phyloP scores from a whole-genome alignment of 2,888 invertebrate species.

The Esperia sulphurella region DNA sequence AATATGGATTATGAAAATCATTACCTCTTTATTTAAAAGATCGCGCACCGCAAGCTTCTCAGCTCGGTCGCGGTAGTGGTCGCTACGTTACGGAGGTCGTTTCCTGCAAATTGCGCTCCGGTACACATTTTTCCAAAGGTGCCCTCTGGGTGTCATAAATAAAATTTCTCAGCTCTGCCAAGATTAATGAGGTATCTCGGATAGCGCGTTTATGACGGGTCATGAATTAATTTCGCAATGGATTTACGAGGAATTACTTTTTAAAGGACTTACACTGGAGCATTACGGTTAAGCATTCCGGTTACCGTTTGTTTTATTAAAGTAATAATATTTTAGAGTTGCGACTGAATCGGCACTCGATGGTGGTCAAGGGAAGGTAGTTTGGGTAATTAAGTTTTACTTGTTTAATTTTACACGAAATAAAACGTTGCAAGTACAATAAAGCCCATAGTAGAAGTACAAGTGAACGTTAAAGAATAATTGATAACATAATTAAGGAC shows the following conservation, averaged over 20 bases:
- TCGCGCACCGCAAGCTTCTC: slow-evolving; percentile 12
- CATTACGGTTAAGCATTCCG: background rate
- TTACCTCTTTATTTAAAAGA: slow-evolving; percentile 20
- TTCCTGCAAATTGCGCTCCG: slow-evolving; percentile 26
- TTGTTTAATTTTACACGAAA: no score
- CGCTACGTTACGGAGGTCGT: background rate
- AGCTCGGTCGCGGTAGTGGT: background rate
- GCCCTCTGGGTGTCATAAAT: slow-evolving; percentile 37
- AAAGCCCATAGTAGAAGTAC: background rate
- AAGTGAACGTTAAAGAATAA: background rate
- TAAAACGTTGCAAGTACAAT: no score
- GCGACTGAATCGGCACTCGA: no score
- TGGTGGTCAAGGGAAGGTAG: no score
- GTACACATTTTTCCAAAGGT: slow-evolving; percentile 29
- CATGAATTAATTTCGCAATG: slow-evolving; percentile 38
- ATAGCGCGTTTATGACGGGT: slow-evolving; percentile 31
- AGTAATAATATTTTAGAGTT: no score
- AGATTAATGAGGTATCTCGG: slow-evolving; percentile 41
- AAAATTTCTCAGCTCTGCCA: slow-evolving; percentile 32
- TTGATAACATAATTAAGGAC: slow-evolving; percentile 1
- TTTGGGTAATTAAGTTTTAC: no score
- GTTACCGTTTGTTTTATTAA: no score
- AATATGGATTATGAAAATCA: slow-evolving; percentile 11
- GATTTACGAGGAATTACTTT: slow-evolving; percentile 6
- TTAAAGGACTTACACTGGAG: background rate